Conservation (phyloP, 2,113 vertebrate species). For the Girardinichthys multiradiatus region DNA sequence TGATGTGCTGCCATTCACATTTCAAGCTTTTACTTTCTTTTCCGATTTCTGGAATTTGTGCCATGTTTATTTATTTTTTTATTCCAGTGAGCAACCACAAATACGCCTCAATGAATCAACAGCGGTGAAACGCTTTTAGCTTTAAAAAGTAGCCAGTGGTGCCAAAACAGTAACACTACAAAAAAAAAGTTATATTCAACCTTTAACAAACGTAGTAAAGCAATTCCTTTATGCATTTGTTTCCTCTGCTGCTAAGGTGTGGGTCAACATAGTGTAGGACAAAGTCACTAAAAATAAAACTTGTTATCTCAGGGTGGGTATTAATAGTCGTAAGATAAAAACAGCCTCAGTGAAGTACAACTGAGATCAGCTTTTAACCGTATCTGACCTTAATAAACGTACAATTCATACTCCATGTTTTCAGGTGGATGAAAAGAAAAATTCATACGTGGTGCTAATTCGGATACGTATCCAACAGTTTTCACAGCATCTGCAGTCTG, state of each 20-base stretch:
- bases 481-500: too few species aligned
- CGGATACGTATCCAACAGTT: too few species aligned
- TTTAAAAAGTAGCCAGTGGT: neutral
- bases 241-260: slow-evolving; percentile 15
- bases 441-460: too few species aligned
- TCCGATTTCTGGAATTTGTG: neutral
- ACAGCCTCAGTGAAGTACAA: slow-evolving; percentile 41
- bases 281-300: slow-evolving; percentile 64
- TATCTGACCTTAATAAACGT: slow-evolving; percentile 44
- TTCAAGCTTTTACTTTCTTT: slow-evolving; percentile 19
- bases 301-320: slow-evolving; percentile 56
- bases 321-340: slow-evolving; percentile 41
- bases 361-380: slow-evolving; percentile 16
- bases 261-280: slow-evolving; percentile 36
- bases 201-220: neutral
- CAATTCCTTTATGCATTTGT: neutral
- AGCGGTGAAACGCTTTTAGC: neutral
- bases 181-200: neutral
- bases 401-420: neutral
- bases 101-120: neutral
- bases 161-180: neutral
- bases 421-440: too few species aligned
- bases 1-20: slow-evolving; percentile 6
- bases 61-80: neutral
- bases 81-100: neutral